These are phyloP conservation scores for Euura lappo DNA, from an alignment of 1,140 invertebrate genomes.

Conservation along the genomic window DNA sequence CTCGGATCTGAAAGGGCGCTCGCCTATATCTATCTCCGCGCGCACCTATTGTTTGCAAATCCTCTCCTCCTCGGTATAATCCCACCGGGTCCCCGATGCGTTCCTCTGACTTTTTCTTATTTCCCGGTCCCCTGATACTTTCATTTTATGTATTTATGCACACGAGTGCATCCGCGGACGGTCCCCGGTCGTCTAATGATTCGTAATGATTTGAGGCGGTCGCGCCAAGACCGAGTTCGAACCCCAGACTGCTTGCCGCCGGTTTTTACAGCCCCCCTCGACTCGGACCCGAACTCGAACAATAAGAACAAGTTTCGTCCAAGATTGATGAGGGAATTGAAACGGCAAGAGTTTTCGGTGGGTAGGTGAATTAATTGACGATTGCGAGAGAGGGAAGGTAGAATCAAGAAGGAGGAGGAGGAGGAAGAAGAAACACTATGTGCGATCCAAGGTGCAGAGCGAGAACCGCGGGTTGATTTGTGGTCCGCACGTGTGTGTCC, in stretches of 20 bases:
- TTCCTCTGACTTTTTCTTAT: not conserved
- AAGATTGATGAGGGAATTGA: not conserved
- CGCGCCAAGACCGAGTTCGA: too few species aligned
- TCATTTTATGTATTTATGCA: too few species aligned
- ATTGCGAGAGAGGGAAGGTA: conserved; percentile 37
- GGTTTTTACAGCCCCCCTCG: not conserved
- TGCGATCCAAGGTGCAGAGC: conserved; percentile 37
- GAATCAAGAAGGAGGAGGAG: conserved; percentile 11
- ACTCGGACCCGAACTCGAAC: not conserved
- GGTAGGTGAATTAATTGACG: conserved; percentile 55
- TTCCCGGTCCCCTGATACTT: not conserved
- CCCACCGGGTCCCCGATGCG: not conserved
- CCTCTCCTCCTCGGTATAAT: not conserved
- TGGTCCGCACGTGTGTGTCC: conserved; percentile 49
- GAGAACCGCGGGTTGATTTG: conserved; percentile 42
- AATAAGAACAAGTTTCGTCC: not conserved
- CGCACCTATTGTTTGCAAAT: not conserved
- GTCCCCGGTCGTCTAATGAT: too few species aligned
- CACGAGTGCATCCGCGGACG: too few species aligned
- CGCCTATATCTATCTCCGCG: too few species aligned
- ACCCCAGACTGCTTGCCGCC: conserved; percentile 2
- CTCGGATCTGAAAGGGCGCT: too few species aligned
- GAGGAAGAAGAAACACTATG: conserved; percentile 18
- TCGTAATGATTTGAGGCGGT: too few species aligned
- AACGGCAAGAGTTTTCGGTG: not conserved